Percentiles rank a stretch among this genome's conserved stretches.
Conservation (phyloP, 2,888 invertebrate species). For the Loripinus fragilis region DNA sequence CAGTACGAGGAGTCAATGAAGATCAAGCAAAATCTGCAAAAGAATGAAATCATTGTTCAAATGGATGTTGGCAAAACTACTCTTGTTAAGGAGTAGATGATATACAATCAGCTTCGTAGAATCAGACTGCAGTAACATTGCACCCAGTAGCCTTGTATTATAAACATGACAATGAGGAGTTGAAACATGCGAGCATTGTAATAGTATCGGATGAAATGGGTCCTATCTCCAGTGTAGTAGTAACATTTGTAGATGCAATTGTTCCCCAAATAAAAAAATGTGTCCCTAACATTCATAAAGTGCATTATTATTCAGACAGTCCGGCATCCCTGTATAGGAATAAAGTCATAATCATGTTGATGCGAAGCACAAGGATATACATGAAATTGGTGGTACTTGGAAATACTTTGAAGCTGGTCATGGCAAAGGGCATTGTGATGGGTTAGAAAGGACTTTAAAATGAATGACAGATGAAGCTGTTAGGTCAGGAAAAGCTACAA, state of each 20-base stretch:
- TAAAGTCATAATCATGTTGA: constrained; percentile 13
- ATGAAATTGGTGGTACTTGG: background rate
- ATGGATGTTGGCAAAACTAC: constrained; percentile 40
- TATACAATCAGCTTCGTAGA: constrained; percentile 29
- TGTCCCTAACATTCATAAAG: constrained; percentile 25
- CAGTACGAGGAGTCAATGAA: constrained; percentile 23
- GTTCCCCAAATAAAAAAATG: constrained; percentile 25
- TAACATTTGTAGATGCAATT: constrained; percentile 24
- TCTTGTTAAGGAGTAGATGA: constrained; percentile 12
- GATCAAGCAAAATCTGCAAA: constrained; percentile 16
- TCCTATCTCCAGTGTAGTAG: background rate
- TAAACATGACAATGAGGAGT: background rate
- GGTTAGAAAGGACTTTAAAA: background rate
- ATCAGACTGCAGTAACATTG: constrained; percentile 10
- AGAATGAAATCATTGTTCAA: constrained; percentile 5
- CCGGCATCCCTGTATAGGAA: constrained; percentile 40
- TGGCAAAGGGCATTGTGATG: constrained; percentile 7
- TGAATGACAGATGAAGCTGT: constrained; percentile 46
- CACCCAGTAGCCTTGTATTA: constrained; percentile 33
- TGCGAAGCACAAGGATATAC: constrained; percentile 9
- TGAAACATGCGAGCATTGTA: constrained; percentile 21
- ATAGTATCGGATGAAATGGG: constrained; percentile 25
- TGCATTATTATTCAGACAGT: constrained; percentile 29
- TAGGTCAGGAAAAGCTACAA: constrained; percentile 25
- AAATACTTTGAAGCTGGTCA: constrained; percentile 22